Evolutionary conservation across 2,797 vertebrate species (phyloP), one percentile per base, ranked within the genome.

Genomic region (Megaceryle alcyon): DNA sequence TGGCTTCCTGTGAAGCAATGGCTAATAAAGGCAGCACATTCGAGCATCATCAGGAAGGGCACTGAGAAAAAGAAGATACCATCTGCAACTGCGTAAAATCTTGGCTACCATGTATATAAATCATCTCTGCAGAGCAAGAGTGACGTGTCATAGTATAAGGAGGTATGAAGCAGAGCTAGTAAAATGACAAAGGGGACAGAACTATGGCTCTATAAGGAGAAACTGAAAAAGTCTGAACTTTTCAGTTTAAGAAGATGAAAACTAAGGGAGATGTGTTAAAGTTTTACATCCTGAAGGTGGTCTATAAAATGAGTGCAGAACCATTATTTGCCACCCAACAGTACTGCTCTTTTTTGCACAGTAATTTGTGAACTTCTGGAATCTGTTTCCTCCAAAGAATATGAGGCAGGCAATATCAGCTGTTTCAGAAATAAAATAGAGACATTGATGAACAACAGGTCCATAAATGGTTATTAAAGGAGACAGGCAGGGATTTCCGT

Each of bases 1-100:
- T 18, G 31, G 53, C 41, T 96, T 69, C 77, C 54, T 61, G 57
- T 12, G 12, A 95, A 86, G 65, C 43, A 78, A 68, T 61, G 56
- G 31, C 70, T 76, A 35, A 84, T 90, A 57, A 91, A 81, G 81
- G 14, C 37, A 86, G 69, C 18, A n/a, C 6, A 12, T 82, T 31
- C 59, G 25, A 81, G 37, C 66, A 70, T 25, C 8, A 0, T 43
- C 37, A 57, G n/a, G 41, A 78, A 39, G 37, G 77, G 14, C 33
- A 65, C 10, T 53, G 35, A 72, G 57, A 81, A 60, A 86, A 66
- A 12, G 20, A 61, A 77, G 7, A 7, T 29, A 81, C 4, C 8
- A 20, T 70, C 79, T 70, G 20, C 22, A 86, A 26, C 53, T 86
- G 39, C 22, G 13, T n/a, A 82, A 86, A 86, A 51, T 37, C 25